Percentiles rank a stretch among this genome's conserved stretches.
These are phyloP conservation scores for Hypselothyrea guttata DNA, from an alignment of 2,888 invertebrate species.

Conservation along the genomic window DNA sequence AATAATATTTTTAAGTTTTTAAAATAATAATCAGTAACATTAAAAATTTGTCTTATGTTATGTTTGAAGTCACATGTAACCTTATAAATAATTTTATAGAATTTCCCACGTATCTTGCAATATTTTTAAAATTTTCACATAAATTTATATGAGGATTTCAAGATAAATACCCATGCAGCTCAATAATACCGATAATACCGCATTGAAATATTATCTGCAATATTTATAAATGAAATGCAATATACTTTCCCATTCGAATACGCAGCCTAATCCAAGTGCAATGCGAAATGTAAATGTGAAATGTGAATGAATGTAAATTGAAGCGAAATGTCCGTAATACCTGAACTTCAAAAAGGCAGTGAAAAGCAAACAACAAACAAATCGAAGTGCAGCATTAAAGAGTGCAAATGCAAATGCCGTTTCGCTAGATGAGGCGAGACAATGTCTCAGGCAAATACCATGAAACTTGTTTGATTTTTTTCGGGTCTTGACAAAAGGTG, in stretches of 20 bases:
- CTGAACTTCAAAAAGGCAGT: neutral
- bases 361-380: slow-evolving; percentile 13
- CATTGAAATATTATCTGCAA: neutral
- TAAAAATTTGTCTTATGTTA: no score
- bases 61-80: no score
- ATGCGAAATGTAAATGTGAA: no score
- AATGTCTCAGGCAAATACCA: slow-evolving; percentile 33
- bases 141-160: no score
- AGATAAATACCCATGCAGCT: no score
- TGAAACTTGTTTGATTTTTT: slow-evolving; percentile 53
- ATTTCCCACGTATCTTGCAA: neutral
- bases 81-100: no score
- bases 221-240: neutral
- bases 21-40: neutral
- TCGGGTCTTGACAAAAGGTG: slow-evolving; percentile 9
- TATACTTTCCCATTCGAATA: slow-evolving; percentile 2
- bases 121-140: neutral
- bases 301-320: slow-evolving; percentile 2
- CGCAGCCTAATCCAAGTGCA: no score
- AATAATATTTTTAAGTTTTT: no score
- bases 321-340: slow-evolving; percentile 1
- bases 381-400: slow-evolving; percentile 8
- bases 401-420: slow-evolving; percentile 30
- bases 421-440: slow-evolving; percentile 26
- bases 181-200: neutral